Conservation (phyloP, 2,797 vertebrate genomes). For the Clamator glandarius region DNA sequence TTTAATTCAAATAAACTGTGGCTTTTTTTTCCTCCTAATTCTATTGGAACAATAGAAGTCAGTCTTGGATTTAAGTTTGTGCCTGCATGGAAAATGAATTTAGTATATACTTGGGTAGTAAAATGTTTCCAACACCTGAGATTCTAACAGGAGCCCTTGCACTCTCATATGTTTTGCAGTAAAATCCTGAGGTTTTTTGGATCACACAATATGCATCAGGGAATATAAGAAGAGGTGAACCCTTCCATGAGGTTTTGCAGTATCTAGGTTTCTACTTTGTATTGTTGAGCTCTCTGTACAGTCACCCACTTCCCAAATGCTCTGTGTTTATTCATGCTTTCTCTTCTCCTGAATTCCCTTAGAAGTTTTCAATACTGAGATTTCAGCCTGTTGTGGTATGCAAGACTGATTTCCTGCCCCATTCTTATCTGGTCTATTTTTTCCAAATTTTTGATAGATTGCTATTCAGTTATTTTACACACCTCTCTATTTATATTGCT, state of each 20-base stretch:
- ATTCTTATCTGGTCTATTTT: neutral
- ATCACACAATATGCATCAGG: neutral
- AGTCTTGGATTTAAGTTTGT: neutral
- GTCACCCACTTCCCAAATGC: neutral
- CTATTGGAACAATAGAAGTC: neutral
- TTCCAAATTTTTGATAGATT: neutral
- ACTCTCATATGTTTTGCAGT: neutral
- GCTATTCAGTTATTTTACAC: neutral
- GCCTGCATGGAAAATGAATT: neutral
- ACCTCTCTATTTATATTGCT: neutral
- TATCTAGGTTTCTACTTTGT: neutral
- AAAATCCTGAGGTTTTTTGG: neutral
- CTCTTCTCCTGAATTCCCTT: neutral
- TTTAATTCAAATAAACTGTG: neutral
- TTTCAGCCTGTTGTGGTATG: neutral
- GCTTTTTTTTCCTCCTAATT: rapidly evolving
- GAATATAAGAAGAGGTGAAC: neutral
- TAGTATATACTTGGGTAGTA: neutral
- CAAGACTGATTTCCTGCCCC: neutral
- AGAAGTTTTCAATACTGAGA: neutral
- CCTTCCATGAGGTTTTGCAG: neutral
- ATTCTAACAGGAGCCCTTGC: neutral
- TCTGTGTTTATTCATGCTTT: neutral
- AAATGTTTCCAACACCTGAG: neutral
- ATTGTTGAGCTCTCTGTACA: neutral